phyloP scores from a whole-genome alignment of 2,113 vertebrate genomes.

The Stomatorhinus ivindoensis region DNA sequence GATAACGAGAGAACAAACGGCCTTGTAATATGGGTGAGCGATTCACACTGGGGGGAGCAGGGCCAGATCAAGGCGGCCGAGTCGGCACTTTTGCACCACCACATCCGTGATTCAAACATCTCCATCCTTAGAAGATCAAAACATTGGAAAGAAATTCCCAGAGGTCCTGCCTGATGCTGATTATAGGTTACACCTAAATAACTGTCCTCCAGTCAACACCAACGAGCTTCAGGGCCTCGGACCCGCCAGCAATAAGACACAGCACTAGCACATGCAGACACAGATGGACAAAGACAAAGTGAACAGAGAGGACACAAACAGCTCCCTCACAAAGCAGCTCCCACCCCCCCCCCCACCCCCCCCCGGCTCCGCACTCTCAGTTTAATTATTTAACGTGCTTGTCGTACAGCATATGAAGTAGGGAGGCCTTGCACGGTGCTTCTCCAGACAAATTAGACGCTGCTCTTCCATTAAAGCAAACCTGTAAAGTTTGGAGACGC shows the following conservation, averaged over 20 bases:
- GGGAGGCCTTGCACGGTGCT: neutral
- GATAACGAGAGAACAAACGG: neutral
- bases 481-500: neutral
- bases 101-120: neutral
- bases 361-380: neutral
- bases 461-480: constrained; percentile 18
- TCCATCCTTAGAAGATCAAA: neutral
- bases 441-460: constrained; percentile 4
- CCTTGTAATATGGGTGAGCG: neutral
- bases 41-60: neutral
- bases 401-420: neutral
- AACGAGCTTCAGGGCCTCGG: neutral
- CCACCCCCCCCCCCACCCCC: too few relatives aligned
- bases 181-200: neutral
- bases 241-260: neutral
- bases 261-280: neutral
- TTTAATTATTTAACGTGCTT: neutral
- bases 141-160: neutral
- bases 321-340: neutral
- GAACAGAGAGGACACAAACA: neutral
- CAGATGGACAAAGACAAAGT: constrained; percentile 12
- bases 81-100: neutral
- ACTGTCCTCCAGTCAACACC: neutral
- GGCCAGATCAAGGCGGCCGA: neutral
- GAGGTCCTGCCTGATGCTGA: neutral